phyloP scores from a whole-genome alignment of 2,113 vertebrate genomes.

The Mesitornis unicolor region DNA sequence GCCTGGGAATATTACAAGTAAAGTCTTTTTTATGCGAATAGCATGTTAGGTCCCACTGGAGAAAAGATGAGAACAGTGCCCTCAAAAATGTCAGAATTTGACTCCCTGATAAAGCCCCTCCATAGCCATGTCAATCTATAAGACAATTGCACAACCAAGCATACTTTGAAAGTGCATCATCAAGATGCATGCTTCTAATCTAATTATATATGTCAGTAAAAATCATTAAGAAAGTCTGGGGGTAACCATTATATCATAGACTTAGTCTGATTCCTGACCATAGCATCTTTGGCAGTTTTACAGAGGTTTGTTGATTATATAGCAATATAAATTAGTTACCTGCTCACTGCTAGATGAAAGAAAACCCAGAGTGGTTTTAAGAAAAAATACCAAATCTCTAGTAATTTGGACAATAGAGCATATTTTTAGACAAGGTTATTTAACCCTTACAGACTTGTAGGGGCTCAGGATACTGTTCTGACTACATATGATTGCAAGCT shows the following conservation, averaged over 20 bases:
- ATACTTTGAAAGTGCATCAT: conserved; percentile 24
- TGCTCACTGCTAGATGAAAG: neutral
- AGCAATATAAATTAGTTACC: neutral
- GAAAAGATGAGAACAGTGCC: neutral
- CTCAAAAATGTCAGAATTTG: neutral
- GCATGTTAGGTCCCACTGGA: neutral
- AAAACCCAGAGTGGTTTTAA: neutral
- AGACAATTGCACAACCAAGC: conserved; percentile 26
- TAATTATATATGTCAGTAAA: conserved; percentile 42
- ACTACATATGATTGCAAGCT: neutral
- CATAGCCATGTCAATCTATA: neutral
- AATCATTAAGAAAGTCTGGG: conserved; percentile 45
- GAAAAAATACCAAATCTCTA: neutral
- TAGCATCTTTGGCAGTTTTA: neutral
- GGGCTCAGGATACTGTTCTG: neutral
- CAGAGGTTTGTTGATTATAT: neutral
- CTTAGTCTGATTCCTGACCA: neutral
- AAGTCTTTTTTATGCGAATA: neutral
- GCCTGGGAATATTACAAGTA: neutral
- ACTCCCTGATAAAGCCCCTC: neutral
- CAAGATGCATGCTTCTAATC: conserved; percentile 1
- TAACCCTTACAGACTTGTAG: neutral
- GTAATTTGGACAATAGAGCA: neutral
- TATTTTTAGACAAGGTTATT: neutral
- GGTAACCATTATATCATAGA: neutral